Base-by-base conservation (phyloP, 1,140 invertebrate species). In the Drosophila mojavensis region DNA sequence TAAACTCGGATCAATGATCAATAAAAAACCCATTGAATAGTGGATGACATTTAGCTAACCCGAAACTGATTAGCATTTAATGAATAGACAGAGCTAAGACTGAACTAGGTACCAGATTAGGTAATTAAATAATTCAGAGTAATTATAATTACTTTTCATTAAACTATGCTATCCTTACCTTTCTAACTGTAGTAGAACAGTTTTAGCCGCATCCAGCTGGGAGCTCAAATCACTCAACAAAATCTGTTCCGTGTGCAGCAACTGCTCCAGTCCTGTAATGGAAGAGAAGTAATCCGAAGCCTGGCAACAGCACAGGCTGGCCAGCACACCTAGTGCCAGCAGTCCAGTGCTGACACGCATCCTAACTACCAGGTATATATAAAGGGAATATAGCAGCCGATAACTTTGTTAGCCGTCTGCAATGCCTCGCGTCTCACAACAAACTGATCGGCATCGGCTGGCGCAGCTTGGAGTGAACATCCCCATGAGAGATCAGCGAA, bases 161-260 rank as follows among this genome's bases (percentile, higher is more conserved):
- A 5, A 5, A 30, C 20, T 24, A 24, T 24, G 28, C 28, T 30
- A 30, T 33, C 26, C 92, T 91, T 91, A 95, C 95, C 94, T 94
- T 93, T 95, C 95, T 28, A 99, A 93, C 65, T 95, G 94, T n/a
- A 94, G 91, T 30, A 99, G 90, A 85, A 96, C 95, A 26, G 94
- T 93, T 90, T 97, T 96, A 91, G 98, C 96, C 45, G 95, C 94
- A 20, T 94, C 91, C 51, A 99, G 95, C 92, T 97, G 98, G 17
- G 95, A 93, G 77, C 97, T 95, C 51, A 99, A 93, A 26, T 96
- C 96, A 71, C 95, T 93, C 69, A 98, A 95, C 48, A 99, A 95
- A 63, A 96, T 95, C 33, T 95, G 94, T 93, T 99, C 97, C 3
- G 97, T 98, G 79, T 96, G 94, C 28, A 99, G 92, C 11, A 98